phyloP scores from a whole-genome alignment of 2,113 vertebrate species.

The Hypanus sabinus region DNA sequence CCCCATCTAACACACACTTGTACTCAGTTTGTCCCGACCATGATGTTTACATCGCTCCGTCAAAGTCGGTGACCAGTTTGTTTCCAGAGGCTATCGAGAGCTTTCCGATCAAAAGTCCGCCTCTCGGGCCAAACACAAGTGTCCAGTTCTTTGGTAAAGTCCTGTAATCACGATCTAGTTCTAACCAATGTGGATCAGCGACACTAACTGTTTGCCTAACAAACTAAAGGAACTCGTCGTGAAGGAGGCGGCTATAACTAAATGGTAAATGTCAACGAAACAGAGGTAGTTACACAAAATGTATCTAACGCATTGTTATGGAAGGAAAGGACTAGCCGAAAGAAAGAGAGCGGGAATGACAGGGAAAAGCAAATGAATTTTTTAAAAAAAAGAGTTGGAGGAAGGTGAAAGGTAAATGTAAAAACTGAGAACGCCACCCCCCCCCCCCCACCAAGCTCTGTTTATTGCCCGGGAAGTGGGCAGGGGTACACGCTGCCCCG shows the following conservation, averaged over 20 bases:
- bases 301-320: background rate
- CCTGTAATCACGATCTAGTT: too few relatives aligned
- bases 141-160: background rate
- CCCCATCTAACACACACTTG: background rate
- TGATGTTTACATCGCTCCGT: background rate
- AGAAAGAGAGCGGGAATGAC: background rate
- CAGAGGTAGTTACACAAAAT: too few relatives aligned
- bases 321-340: background rate
- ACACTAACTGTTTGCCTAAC: too few relatives aligned
- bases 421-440: background rate
- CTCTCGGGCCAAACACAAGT: background rate
- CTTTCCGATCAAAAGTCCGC: background rate
- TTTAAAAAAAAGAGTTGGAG: background rate
- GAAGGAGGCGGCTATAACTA: background rate
- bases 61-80: background rate
- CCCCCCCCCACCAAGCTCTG: background rate
- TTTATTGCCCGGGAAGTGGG: background rate
- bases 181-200: background rate
- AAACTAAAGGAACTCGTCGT: background rate
- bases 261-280: background rate
- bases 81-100: background rate
- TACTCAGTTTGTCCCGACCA: background rate
- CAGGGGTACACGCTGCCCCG: too few relatives aligned
- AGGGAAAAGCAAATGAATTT: background rate
- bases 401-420: background rate